Evolutionary conservation across 2,113 vertebrate species (phyloP).

Genomic region (Canis aureus): DNA sequence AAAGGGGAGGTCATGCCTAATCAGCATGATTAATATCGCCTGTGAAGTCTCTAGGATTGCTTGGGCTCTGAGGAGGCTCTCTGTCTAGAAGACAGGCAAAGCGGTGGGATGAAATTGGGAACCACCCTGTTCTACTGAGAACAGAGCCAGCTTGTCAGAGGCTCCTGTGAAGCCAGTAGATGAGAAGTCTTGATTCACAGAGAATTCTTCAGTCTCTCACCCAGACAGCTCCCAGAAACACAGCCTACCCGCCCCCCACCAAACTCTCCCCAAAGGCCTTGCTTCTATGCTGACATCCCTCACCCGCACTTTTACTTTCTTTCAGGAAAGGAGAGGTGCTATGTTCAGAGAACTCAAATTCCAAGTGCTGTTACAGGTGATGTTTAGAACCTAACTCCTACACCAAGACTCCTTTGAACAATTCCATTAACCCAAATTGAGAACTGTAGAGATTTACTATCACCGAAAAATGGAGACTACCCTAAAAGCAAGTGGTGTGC

Average conservation of each 20-base stretch:
- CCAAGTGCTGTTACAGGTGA: not conserved
- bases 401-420: not conserved
- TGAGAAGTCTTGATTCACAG: not conserved
- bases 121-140: not conserved
- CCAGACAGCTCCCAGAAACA: too few relatives aligned
- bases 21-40: slow-evolving; percentile 59
- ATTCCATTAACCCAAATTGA: not conserved
- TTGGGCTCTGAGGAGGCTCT: not conserved
- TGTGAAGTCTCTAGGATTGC: not conserved
- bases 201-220: not conserved
- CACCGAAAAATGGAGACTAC: not conserved
- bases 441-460: not conserved
- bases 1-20: slow-evolving; percentile 64
- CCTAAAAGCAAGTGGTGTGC: not conserved
- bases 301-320: not conserved
- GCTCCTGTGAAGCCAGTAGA: not conserved
- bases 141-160: not conserved
- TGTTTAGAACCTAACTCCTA: not conserved
- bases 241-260: not conserved
- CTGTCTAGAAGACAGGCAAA: not conserved
- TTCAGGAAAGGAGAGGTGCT: not conserved
- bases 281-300: not conserved
- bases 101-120: not conserved
- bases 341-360: not conserved
- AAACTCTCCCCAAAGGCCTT: not conserved